Conservation (phyloP, 2,888 invertebrate species). For the Girardia tigrina region DNA sequence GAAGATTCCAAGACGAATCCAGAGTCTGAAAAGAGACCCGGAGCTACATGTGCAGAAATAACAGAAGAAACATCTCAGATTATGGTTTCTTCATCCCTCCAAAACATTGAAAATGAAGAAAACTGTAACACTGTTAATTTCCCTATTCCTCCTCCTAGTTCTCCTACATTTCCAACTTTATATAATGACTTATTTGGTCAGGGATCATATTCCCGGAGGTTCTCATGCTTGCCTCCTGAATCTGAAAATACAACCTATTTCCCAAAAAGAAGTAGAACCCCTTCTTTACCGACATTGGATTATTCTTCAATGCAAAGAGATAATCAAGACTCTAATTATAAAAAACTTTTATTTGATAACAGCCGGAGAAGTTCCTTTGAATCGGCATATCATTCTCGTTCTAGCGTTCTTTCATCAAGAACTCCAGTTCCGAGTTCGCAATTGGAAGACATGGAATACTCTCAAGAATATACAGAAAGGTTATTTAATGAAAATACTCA, state of each 20-base stretch:
- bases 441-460: not conserved
- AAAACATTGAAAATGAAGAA: not conserved
- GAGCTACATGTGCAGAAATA: not conserved
- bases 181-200: not conserved
- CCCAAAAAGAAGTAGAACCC: not conserved
- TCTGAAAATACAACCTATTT: not conserved
- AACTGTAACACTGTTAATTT: not conserved
- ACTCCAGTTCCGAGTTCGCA: not conserved
- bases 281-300: not conserved
- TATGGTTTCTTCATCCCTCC: not conserved
- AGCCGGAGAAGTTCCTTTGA: slow-evolving; percentile 5
- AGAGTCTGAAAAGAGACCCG: not conserved
- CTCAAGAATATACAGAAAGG: not conserved
- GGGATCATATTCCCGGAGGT: not conserved
- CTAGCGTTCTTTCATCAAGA: not conserved
- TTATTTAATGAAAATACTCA: not conserved
- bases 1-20: not conserved
- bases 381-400: not conserved
- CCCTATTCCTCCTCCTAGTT: not conserved
- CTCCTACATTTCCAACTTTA: not conserved
- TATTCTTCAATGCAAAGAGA: not conserved
- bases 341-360: not conserved
- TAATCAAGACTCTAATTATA: not conserved
- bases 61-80: not conserved
- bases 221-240: not conserved